phyloP scores from a whole-genome alignment of 2,888 invertebrate species.

The Desoria tigrina region DNA sequence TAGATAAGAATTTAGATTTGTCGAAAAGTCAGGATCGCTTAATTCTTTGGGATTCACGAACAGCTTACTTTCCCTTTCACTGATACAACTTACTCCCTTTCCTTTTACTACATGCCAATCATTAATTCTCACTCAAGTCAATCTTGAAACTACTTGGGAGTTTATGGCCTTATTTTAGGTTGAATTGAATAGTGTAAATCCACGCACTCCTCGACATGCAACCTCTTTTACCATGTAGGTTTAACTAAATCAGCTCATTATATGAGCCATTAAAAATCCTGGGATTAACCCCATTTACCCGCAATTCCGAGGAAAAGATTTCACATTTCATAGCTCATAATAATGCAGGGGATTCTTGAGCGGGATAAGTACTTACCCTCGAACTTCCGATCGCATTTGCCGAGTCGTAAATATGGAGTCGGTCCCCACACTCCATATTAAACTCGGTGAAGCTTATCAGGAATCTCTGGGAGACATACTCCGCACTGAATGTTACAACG shows the following conservation, averaged over 20 bases:
- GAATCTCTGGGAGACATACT: slow-evolving; percentile 88
- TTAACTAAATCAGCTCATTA: too few species aligned
- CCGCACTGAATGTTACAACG: slow-evolving; percentile 90
- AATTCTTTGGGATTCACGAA: too few species aligned
- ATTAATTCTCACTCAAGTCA: not conserved
- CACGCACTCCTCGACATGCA: slow-evolving; percentile 5
- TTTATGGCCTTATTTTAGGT: slow-evolving; percentile 3
- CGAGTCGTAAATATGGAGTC: slow-evolving; percentile 88
- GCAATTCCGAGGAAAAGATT: too few species aligned
- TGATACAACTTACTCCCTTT: too few species aligned
- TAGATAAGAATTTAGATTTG: slow-evolving; percentile 23
- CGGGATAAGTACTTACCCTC: slow-evolving; percentile 68
- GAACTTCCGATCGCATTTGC: slow-evolving; percentile 84
- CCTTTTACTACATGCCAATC: too few species aligned
- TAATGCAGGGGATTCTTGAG: too few species aligned
- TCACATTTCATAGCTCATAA: too few species aligned
- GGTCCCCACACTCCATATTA: slow-evolving; percentile 91
- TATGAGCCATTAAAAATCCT: too few species aligned
- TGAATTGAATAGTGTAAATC: not conserved
- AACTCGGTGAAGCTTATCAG: slow-evolving; percentile 90
- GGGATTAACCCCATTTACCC: too few species aligned
- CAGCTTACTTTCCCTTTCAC: too few species aligned
- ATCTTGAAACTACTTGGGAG: not conserved
- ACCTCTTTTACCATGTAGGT: not conserved
- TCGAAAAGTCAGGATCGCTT: not conserved